Percentiles rank a stretch among this genome's conserved stretches.
These are phyloP conservation scores for Rafetus swinhoei DNA, from an alignment of 2,113 vertebrate genomes.

Conservation along the genomic window DNA sequence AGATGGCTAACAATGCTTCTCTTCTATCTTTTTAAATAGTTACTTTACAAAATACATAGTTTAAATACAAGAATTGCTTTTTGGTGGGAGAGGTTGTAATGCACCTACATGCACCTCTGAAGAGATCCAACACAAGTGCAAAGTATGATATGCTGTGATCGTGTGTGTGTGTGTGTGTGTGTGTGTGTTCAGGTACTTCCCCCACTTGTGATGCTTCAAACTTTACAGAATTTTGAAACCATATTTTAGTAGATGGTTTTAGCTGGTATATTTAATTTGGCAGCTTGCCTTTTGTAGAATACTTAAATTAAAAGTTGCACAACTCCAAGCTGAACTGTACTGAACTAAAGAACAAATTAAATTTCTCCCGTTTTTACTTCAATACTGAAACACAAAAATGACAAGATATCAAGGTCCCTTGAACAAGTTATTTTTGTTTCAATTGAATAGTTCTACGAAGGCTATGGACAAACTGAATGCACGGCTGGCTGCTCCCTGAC, in stretches of 20 bases:
- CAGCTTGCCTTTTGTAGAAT: neutral
- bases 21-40: neutral
- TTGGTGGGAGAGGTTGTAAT: neutral
- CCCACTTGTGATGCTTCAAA: neutral
- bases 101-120: neutral
- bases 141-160: neutral
- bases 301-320: no score
- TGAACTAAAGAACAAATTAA: neutral
- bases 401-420: neutral
- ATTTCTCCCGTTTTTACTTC: neutral
- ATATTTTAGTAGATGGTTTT: neutral
- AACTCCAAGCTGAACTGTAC: neutral
- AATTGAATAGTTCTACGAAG: constrained; percentile 93
- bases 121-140: neutral
- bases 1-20: neutral
- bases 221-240: neutral
- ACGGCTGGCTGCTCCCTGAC: constrained; percentile 91
- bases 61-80: neutral
- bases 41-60: no score
- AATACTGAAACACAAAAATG: neutral
- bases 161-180: neutral
- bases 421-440: neutral
- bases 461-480: constrained; percentile 98
- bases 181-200: neutral
- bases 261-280: neutral